Evolutionary conservation across 2,113 vertebrate species (phyloP).

Genomic region (Serilophus lunatus): DNA sequence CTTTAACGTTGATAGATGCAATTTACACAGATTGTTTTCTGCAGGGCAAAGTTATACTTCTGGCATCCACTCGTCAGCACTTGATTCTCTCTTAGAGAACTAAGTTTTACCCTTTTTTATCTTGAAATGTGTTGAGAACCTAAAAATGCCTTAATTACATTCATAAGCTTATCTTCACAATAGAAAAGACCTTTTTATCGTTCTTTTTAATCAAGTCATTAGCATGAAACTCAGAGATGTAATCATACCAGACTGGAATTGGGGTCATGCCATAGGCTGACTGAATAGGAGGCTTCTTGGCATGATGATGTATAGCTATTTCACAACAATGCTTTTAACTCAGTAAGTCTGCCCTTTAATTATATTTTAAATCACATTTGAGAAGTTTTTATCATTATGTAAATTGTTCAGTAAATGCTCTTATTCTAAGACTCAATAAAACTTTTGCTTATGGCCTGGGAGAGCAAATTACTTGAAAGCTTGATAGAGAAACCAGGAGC

Average conservation of each 20-base stretch:
- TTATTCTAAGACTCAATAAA: constrained; percentile 47
- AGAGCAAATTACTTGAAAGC: constrained; percentile 41
- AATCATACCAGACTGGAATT: constrained; percentile 72
- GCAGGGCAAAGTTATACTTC: background rate
- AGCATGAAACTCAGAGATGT: constrained; percentile 71
- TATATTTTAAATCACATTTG: constrained; percentile 70
- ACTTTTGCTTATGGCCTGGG: constrained; percentile 28
- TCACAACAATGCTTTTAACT: constrained; percentile 50
- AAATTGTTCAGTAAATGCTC: constrained; percentile 63
- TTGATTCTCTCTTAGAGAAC: background rate
- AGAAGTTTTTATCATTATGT: constrained; percentile 70
- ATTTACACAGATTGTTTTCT: background rate
- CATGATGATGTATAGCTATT: constrained; percentile 64
- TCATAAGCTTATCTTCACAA: constrained; percentile 67
- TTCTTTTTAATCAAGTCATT: constrained; percentile 71
- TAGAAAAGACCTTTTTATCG: constrained; percentile 64
- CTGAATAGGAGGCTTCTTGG: constrained; percentile 59
- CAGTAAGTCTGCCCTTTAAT: constrained; percentile 68
- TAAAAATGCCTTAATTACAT: constrained; percentile 59
- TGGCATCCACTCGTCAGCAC: constrained; percentile 21
- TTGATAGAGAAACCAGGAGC: background rate
- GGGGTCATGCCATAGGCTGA: constrained; percentile 67
- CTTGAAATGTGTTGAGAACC: constrained; percentile 20
- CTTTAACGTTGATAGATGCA: background rate
- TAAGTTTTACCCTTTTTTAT: constrained; percentile 35